These are phyloP conservation scores for Dromas ardeola DNA, from an alignment of 2,113 vertebrate genomes.

Conservation along the genomic window DNA sequence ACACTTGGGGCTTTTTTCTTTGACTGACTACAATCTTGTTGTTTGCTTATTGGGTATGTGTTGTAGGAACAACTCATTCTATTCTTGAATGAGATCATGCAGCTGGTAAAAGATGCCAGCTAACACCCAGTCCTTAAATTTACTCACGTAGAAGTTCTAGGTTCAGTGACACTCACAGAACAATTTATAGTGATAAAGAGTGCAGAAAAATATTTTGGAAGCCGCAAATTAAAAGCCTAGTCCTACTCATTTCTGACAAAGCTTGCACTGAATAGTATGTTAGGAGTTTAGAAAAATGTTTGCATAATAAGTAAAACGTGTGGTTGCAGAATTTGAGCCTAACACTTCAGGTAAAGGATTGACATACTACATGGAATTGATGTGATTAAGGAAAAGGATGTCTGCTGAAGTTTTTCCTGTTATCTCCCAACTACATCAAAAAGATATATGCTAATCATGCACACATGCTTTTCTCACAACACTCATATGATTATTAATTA, in stretches of 20 bases:
- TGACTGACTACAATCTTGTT: neutral
- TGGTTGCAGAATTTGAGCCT: neutral
- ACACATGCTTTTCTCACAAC: neutral
- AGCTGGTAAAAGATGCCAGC: neutral
- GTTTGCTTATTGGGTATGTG: neutral
- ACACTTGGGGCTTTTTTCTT: fast-evolving
- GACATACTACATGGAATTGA: neutral
- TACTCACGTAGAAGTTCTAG: neutral
- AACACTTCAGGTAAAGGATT: neutral
- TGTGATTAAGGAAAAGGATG: neutral
- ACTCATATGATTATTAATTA: neutral
- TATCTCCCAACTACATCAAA: neutral
- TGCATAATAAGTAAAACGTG: neutral
- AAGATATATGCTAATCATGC: neutral
- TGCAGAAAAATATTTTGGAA: neutral
- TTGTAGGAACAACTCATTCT: neutral
- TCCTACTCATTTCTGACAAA: neutral
- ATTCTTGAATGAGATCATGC: neutral
- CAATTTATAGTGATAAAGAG: neutral
- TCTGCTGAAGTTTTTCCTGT: neutral
- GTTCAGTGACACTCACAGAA: neutral
- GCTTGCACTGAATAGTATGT: neutral
- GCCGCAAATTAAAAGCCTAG: neutral
- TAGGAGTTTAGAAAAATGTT: neutral
- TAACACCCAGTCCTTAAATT: neutral